Evolutionary conservation across 2,888 invertebrate genomes (phyloP).

Genomic region (Lymantria monacha): DNA sequence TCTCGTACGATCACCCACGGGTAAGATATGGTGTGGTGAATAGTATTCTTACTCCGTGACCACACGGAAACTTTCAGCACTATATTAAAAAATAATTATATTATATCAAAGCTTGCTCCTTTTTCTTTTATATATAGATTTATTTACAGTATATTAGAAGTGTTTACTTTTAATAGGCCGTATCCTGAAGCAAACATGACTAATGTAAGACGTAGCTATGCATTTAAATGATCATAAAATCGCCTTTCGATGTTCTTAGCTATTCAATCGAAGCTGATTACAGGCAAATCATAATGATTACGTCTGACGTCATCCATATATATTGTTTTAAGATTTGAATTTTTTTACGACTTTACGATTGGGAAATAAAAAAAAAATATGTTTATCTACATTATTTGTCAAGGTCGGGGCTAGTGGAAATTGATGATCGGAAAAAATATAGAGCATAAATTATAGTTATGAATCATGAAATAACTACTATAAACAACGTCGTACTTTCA

Average conservation of each 20-base stretch:
- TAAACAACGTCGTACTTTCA: no score
- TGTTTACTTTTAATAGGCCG: not conserved
- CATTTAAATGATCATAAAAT: constrained; percentile 23
- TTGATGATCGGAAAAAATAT: not conserved
- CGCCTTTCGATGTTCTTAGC: constrained; percentile 27
- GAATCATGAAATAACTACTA: no score
- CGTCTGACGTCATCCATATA: constrained; percentile 25
- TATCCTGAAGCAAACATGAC: not conserved
- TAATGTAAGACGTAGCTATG: not conserved
- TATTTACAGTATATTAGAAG: no score
- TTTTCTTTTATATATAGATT: no score
- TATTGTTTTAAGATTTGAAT: constrained; percentile 21
- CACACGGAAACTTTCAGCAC: no score
- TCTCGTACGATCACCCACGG: no score
- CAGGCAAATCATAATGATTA: constrained; percentile 17
- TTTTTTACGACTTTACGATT: constrained; percentile 19
- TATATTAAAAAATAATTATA: no score
- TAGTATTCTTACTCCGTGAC: no score
- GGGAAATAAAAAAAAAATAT: constrained; percentile 7
- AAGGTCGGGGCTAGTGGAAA: constrained; percentile 1
- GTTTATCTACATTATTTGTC: constrained; percentile 5
- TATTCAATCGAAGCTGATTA: constrained; percentile 34
- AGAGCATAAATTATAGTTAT: no score
- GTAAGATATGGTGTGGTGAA: no score
- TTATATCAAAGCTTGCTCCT: no score